phyloP scores from a whole-genome alignment of 2,113 vertebrate species.

The Limanda limanda region DNA sequence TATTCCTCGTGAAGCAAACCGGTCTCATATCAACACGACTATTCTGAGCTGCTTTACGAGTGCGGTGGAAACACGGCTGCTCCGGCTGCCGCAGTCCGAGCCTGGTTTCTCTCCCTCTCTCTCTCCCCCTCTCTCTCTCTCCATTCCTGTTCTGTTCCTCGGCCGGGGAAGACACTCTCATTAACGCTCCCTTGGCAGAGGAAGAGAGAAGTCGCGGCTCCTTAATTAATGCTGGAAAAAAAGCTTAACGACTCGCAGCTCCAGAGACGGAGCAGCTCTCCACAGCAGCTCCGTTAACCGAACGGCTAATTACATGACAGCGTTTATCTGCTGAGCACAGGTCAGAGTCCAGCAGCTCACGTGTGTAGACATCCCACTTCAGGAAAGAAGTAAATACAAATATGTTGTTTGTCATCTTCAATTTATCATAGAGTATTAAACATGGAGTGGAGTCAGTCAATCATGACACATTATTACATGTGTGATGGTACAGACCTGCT shows the following conservation, averaged over 20 bases:
- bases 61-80: slow-evolving; percentile 45
- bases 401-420: too few species aligned
- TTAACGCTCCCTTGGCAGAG: slow-evolving; percentile 56
- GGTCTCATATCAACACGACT: slow-evolving; percentile 24
- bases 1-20: background rate
- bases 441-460: too few species aligned
- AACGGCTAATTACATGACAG: slow-evolving; percentile 61
- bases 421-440: too few species aligned
- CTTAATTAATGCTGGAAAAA: slow-evolving; percentile 70
- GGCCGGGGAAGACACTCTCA: slow-evolving; percentile 32
- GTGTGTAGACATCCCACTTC: background rate
- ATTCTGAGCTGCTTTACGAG: slow-evolving; percentile 58
- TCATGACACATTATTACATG: too few species aligned
- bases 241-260: slow-evolving; percentile 50
- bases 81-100: slow-evolving; percentile 23
- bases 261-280: background rate
- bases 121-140: slow-evolving; percentile 1
- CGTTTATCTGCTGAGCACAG: slow-evolving; percentile 13
- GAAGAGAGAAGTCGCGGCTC: slow-evolving; percentile 53
- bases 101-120: slow-evolving; percentile 14
- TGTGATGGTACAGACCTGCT: too few species aligned
- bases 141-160: background rate
- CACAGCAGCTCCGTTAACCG: slow-evolving; percentile 55
- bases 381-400: too few species aligned
- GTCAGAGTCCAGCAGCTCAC: slow-evolving; percentile 9